Base-by-base conservation (phyloP, 2,888 invertebrate species). In the Invenusta paracnida region DNA sequence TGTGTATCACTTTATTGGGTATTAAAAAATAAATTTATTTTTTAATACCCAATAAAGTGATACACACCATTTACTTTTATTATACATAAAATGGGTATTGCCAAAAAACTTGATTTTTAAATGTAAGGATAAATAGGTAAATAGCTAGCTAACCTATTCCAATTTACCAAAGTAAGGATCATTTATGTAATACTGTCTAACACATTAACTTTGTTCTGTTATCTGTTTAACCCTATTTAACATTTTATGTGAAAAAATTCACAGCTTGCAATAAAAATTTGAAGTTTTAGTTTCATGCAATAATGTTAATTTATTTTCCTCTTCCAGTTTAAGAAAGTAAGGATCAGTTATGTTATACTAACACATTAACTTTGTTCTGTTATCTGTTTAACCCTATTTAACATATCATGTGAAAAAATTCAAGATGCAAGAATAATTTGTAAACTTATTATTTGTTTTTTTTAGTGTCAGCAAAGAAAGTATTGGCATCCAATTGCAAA, bases 1-100 rank as follows among this genome's bases (percentile, higher is more conserved):
- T 73, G 73, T 73, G 73, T 73, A 73, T 73, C 73, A 73, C 73
- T 73, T 73, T 73, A 73, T 73, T 73, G 73, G 73, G 73, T 73
- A 73, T 73, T 73, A 73, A 73, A 73, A 73, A 73, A 73, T 73
- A 73, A 73, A 73, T 73, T 73, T 73, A 73, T 73, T 73, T 73
- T 73, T 73, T 73, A 73, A 73, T 73, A 73, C 73, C 73, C 73
- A 73, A 73, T 73, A 73, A 73, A 73, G 73, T 73, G 73, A 73
- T 73, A 73, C 73, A 73, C 73, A 73, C 73, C 73, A 73, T 73
- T 73, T 73, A 73, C 73, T 73, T 73, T 73, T 73, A 73, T 73
- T 25, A 23, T 73, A 73, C 73, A 73, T 73, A 48, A 48, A 48
- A 48, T 48, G 48, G 48, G 48, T 48, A 48, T 48, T 48, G 48